Percentiles rank a stretch among this genome's conserved stretches.
Conservation (phyloP, 2,888 invertebrate species). For the Hydriomena furcata region DNA sequence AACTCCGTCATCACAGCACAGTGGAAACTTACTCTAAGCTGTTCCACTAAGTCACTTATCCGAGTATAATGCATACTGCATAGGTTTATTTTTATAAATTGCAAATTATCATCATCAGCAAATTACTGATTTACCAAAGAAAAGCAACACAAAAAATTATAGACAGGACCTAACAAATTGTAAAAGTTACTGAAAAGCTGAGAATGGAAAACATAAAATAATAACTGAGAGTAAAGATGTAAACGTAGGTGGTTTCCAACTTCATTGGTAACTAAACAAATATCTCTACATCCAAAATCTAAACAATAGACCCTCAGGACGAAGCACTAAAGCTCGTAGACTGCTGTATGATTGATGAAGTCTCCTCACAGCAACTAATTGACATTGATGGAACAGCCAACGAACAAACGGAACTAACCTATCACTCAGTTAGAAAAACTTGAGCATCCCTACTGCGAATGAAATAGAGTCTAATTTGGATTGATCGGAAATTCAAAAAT, state of each 20-base stretch:
- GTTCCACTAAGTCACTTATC: no score
- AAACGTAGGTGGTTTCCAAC: not conserved
- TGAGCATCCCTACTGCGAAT: constrained; percentile 32
- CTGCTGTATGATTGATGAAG: constrained; percentile 75
- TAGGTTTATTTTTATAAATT: no score
- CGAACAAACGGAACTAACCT: constrained; percentile 48
- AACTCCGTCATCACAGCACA: no score
- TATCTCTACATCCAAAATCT: constrained; percentile 52
- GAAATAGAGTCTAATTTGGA: constrained; percentile 44
- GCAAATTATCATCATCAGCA: no score
- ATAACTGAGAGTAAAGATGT: no score
- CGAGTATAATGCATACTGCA: no score
- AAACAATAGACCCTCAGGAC: constrained; percentile 69
- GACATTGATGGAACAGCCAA: constrained; percentile 80
- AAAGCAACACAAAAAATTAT: no score
- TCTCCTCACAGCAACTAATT: constrained; percentile 78
- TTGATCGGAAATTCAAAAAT: constrained; percentile 13
- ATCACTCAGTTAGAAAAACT: constrained; percentile 39
- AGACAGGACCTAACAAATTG: no score
- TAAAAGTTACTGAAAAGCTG: no score
- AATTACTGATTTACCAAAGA: no score
- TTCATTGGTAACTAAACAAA: constrained; percentile 26
- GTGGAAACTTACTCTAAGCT: no score
- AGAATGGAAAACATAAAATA: no score
- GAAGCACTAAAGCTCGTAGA: constrained; percentile 48